Evolutionary conservation across 2,888 invertebrate species (phyloP).

Genomic region (Nomada ferruginata): DNA sequence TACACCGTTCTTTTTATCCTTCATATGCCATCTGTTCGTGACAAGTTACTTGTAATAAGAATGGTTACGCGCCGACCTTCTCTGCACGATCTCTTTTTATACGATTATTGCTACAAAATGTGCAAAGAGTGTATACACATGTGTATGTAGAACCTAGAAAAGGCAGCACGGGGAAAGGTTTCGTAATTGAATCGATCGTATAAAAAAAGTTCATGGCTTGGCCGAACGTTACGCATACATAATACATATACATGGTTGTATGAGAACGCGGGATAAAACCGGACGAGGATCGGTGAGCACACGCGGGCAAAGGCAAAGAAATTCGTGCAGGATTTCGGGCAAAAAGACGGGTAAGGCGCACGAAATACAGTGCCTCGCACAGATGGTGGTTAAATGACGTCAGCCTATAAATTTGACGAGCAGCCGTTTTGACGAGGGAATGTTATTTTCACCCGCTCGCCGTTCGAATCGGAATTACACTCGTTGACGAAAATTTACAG

Average conservation of each 20-base stretch:
- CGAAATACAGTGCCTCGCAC: conserved; percentile 59
- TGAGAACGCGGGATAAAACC: conserved; percentile 29
- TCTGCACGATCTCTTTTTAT: background rate
- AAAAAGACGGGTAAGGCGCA: conserved; percentile 61
- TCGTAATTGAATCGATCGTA: conserved; percentile 29
- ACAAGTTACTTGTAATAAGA: conserved; percentile 26
- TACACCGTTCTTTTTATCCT: background rate
- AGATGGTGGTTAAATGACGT: conserved; percentile 76
- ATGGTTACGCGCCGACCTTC: background rate
- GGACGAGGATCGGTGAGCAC: conserved; percentile 15
- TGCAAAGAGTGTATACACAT: background rate
- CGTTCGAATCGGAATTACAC: conserved; percentile 48
- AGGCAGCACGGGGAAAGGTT: background rate
- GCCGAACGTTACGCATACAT: background rate
- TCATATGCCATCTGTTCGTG: background rate
- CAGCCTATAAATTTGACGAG: conserved; percentile 74
- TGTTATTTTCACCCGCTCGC: conserved; percentile 59
- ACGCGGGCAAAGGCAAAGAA: background rate
- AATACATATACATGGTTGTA: background rate
- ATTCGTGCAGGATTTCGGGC: conserved; percentile 51
- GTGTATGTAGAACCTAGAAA: background rate
- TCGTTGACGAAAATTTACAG: conserved; percentile 64
- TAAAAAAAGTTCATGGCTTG: conserved; percentile 18
- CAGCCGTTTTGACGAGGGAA: conserved; percentile 65
- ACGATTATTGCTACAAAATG: background rate